phyloP scores from a whole-genome alignment of 1,140 invertebrate species.

The Bombus terrestris region DNA sequence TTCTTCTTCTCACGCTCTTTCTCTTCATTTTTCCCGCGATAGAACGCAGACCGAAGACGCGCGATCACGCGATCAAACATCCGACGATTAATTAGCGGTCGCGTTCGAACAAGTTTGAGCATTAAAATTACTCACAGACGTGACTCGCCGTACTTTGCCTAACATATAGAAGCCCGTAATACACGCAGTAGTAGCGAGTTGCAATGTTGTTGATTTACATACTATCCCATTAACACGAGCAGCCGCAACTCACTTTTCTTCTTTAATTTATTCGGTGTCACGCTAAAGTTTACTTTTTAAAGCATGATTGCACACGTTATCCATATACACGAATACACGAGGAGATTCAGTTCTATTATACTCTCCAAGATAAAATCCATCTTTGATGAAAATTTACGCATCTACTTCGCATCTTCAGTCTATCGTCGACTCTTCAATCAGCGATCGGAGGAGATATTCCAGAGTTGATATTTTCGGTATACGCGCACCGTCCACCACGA shows the following conservation, averaged over 20 bases:
- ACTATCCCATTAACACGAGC: constrained; percentile 64
- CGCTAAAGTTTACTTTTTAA: constrained; percentile 54
- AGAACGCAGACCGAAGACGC: too few species aligned
- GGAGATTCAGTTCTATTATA: constrained; percentile 56
- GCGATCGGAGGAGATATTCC: constrained; percentile 69
- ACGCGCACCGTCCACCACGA: background rate
- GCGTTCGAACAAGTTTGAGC: constrained; percentile 17
- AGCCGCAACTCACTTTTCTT: constrained; percentile 42
- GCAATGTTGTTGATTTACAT: constrained; percentile 60
- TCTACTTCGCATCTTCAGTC: constrained; percentile 71
- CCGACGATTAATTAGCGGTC: background rate
- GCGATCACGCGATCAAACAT: background rate
- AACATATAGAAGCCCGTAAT: constrained; percentile 74
- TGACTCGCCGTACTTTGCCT: constrained; percentile 71
- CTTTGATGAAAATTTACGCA: constrained; percentile 57
- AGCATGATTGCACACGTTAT: constrained; percentile 74
- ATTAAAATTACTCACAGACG: constrained; percentile 32
- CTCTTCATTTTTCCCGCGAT: background rate
- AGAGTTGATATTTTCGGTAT: constrained; percentile 68
- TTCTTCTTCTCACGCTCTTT: background rate
- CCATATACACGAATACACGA: constrained; percentile 62
- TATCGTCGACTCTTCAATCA: constrained; percentile 83
- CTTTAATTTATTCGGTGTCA: constrained; percentile 46
- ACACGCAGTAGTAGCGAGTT: constrained; percentile 65
- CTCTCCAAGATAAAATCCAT: constrained; percentile 67